Evolutionary conservation across 1,140 invertebrate species (phyloP).

Genomic region (Macrotrachela quadricornifera): DNA sequence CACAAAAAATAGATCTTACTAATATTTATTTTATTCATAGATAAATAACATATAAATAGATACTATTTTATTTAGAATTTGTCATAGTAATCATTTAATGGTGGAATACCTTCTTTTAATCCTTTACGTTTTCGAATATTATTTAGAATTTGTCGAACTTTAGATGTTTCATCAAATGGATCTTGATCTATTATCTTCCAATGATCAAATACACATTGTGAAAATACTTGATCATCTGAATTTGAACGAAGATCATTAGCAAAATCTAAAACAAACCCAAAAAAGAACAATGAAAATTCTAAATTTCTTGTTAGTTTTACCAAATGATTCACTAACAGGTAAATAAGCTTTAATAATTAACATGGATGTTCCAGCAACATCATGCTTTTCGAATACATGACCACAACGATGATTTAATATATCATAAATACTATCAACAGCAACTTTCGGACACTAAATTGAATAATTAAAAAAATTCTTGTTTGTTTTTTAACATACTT

Average conservation of each 20-base stretch:
- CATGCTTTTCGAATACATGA: neutral
- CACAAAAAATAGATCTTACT: too few relatives aligned
- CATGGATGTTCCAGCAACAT: neutral
- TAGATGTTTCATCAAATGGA: neutral
- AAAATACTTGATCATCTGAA: neutral
- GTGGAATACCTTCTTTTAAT: neutral
- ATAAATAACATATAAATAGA: too few relatives aligned
- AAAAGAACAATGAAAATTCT: neutral
- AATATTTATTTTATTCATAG: too few relatives aligned
- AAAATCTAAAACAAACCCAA: neutral
- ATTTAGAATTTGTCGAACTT: neutral
- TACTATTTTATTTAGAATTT: neutral
- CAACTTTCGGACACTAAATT: neutral
- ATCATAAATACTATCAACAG: neutral
- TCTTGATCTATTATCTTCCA: neutral
- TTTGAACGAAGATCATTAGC: neutral
- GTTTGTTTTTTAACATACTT: conserved; percentile 23
- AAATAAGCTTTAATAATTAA: neutral
- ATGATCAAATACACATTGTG: neutral
- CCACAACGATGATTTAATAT: neutral
- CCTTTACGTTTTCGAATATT: neutral
- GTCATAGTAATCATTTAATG: neutral
- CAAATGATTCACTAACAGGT: neutral
- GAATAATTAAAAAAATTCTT: neutral
- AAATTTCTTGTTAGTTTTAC: neutral